These are phyloP conservation scores for Chamaetylas fuelleborni DNA, from an alignment of 2,113 vertebrate genomes.

Conservation along the genomic window DNA sequence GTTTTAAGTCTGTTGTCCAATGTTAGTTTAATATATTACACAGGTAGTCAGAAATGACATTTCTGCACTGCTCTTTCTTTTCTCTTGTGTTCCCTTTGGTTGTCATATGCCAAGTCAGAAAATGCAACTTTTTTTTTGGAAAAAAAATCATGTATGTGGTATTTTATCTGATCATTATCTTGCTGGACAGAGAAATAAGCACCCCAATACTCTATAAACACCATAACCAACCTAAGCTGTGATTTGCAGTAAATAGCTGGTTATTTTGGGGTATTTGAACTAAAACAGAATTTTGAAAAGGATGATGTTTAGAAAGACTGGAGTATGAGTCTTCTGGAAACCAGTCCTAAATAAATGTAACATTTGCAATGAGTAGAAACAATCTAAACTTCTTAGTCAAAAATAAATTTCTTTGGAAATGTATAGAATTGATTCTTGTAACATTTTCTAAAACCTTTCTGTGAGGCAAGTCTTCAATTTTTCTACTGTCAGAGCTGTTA, in stretches of 20 bases:
- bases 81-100: neutral
- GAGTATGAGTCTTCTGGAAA: neutral
- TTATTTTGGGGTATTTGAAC: neutral
- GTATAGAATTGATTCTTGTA: neutral
- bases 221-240: neutral
- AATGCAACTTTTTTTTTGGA: neutral
- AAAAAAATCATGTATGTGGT: neutral
- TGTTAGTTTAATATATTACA: neutral
- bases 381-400: neutral
- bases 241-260: neutral
- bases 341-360: neutral
- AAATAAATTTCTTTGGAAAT: neutral
- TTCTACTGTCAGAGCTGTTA: neutral
- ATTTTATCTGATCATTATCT: neutral
- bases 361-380: neutral
- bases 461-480: neutral
- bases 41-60: neutral
- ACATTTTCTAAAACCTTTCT: neutral
- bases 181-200: neutral
- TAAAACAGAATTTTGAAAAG: neutral
- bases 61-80: neutral
- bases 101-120: neutral
- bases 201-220: neutral
- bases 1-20: neutral
- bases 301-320: fast-evolving